phyloP scores from a whole-genome alignment of 2,888 invertebrate genomes.

The Pandemis cinnamomeana region DNA sequence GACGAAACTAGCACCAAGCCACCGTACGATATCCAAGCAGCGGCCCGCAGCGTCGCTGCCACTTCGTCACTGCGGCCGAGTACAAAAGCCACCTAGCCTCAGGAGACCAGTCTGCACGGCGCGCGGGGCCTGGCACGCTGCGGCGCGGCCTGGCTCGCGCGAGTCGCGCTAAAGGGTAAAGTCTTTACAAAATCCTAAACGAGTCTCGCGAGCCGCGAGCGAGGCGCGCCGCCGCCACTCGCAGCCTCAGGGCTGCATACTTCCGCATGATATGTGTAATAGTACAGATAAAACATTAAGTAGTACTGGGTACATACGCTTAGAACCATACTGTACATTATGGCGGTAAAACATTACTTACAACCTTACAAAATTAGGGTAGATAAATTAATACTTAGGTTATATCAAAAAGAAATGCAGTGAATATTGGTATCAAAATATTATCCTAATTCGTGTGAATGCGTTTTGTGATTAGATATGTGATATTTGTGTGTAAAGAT shows the following conservation, averaged over 20 bases:
- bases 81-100: slow-evolving; percentile 70
- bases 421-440: slow-evolving; percentile 83
- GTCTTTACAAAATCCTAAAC: slow-evolving; percentile 69
- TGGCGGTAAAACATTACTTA: slow-evolving; percentile 73
- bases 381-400: slow-evolving; percentile 73
- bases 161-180: slow-evolving; percentile 75
- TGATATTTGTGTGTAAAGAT: slow-evolving; percentile 77
- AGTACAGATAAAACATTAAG: slow-evolving; percentile 71
- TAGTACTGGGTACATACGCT: slow-evolving; percentile 79
- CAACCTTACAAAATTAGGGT: slow-evolving; percentile 72
- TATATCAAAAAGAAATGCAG: slow-evolving; percentile 77
- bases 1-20: slow-evolving; percentile 81
- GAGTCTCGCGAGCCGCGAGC: slow-evolving; percentile 63
- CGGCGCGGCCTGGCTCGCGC: slow-evolving; percentile 58
- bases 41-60: slow-evolving; percentile 52
- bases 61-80: slow-evolving; percentile 48
- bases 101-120: slow-evolving; percentile 40
- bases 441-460: slow-evolving; percentile 76
- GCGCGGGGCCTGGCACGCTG: slow-evolving; percentile 40
- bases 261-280: slow-evolving; percentile 81
- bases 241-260: slow-evolving; percentile 47
- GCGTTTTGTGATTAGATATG: slow-evolving; percentile 79
- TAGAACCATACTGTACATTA: slow-evolving; percentile 78
- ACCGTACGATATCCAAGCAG: slow-evolving; percentile 74
- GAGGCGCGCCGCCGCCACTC: slow-evolving; percentile 55